A percentile compares a stretch with the other conserved stretches of the same genome.
Conservation (phyloP, 2,113 vertebrate species). For the Cettia cetti region DNA sequence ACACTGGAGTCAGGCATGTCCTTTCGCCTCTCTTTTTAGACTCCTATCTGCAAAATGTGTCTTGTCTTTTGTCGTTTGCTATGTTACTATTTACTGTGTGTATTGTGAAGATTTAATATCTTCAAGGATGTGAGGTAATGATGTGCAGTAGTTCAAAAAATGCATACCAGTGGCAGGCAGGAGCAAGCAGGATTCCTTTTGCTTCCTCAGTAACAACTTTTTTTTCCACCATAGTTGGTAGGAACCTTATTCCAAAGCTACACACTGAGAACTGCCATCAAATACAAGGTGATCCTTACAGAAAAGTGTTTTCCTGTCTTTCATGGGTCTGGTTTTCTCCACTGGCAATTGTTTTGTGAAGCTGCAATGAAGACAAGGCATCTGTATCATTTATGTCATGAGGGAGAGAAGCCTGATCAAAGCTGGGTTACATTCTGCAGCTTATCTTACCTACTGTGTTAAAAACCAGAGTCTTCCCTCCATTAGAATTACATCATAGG, state of each 20-base stretch:
- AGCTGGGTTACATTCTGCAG: neutral
- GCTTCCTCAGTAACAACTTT: neutral
- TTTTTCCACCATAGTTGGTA: neutral
- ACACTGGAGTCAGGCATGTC: neutral
- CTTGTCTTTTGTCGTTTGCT: neutral
- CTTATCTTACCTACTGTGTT: neutral
- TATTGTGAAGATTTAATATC: neutral
- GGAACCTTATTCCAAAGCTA: neutral
- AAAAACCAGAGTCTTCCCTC: neutral
- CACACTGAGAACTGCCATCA: neutral
- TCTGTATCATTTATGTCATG: neutral
- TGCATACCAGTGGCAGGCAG: neutral
- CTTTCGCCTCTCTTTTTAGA: neutral
- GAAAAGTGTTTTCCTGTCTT: neutral
- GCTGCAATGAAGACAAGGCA: neutral
- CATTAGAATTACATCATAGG: neutral
- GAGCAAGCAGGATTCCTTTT: neutral
- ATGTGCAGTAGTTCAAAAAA: neutral
- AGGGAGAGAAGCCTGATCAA: neutral
- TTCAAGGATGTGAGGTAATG: neutral
- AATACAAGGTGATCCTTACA: fast-evolving
- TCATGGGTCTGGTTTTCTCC: neutral
- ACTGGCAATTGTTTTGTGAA: neutral
- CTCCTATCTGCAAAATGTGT: neutral
- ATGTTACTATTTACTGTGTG: neutral